These are phyloP conservation scores for Periophthalmodon schlosseri DNA, from an alignment of 2,113 vertebrate genomes.

Conservation along the genomic window DNA sequence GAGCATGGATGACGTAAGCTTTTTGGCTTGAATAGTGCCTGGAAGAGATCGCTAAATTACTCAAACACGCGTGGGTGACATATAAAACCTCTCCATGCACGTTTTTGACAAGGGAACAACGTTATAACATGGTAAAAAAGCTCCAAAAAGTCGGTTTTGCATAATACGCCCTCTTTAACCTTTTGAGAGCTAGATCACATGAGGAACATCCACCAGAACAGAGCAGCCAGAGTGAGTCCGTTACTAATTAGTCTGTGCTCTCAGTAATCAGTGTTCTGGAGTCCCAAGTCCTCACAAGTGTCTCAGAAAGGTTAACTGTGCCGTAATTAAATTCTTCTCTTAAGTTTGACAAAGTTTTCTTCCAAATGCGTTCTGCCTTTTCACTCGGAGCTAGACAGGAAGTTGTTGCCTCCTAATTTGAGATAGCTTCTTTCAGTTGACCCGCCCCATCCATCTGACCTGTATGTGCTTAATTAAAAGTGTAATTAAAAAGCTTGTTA, in stretches of 20 bases:
- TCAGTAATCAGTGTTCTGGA: constrained; percentile 31
- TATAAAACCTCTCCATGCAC: too few relatives aligned
- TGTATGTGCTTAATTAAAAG: constrained; percentile 51
- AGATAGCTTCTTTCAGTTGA: constrained; percentile 34
- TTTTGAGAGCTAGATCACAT: not conserved
- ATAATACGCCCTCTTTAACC: not conserved
- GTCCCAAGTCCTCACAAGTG: not conserved
- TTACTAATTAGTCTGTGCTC: not conserved
- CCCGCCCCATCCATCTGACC: constrained; percentile 27
- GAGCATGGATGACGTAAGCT: too few relatives aligned
- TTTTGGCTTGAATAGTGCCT: too few relatives aligned
- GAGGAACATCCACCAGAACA: not conserved
- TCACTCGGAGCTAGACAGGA: not conserved
- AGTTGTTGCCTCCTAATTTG: constrained; percentile 24
- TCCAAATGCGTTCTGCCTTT: not conserved
- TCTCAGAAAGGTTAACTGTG: not conserved
- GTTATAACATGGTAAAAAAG: too few relatives aligned
- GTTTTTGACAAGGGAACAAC: too few relatives aligned
- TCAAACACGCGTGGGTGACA: too few relatives aligned
- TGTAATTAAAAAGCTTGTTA: constrained; percentile 48
- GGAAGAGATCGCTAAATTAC: too few relatives aligned
- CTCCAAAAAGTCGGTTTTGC: too few relatives aligned
- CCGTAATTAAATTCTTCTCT: constrained; percentile 13
- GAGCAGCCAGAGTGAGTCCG: not conserved
- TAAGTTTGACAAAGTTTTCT: constrained; percentile 6